Evolutionary conservation across 1,140 invertebrate species (phyloP).

Genomic region (Euura saliciscinereae): DNA sequence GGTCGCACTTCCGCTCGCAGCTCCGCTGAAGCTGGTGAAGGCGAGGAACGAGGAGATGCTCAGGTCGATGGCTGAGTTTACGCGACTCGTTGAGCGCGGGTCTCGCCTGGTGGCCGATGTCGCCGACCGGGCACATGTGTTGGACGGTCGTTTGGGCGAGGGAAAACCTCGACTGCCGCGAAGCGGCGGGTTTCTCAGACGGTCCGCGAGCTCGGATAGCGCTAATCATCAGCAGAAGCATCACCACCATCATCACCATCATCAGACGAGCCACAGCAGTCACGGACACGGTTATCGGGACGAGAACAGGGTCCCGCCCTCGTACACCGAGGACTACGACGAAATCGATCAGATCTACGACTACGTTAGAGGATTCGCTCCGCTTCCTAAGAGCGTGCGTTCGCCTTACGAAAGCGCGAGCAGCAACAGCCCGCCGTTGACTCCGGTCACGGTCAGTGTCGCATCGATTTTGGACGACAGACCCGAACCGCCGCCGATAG

Average conservation of each 20-base stretch:
- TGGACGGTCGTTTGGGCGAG: constrained; percentile 79
- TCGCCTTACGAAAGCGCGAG: constrained; percentile 65
- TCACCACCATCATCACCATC: constrained; percentile 54
- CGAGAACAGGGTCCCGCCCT: constrained; percentile 58
- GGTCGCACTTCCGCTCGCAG: constrained; percentile 82
- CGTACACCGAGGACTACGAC: constrained; percentile 84
- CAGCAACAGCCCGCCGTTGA: constrained; percentile 41
- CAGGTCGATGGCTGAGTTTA: constrained; percentile 79
- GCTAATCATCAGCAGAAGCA: constrained; percentile 63
- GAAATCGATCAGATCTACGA: constrained; percentile 97
- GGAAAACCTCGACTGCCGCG: constrained; percentile 56
- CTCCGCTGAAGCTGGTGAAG: constrained; percentile 83
- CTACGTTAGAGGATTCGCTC: constrained; percentile 90
- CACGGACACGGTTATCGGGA: constrained; percentile 53
- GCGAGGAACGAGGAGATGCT: constrained; percentile 85
- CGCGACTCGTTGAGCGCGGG: constrained; percentile 79
- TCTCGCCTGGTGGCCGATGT: constrained; percentile 80
- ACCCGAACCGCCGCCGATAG: constrained; percentile 87
- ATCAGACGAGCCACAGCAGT: constrained; percentile 50
- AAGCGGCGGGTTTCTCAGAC: constrained; percentile 57
- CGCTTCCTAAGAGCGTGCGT: constrained; percentile 81
- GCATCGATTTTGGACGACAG: constrained; percentile 64
- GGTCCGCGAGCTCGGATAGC: constrained; percentile 77
- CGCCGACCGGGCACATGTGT: constrained; percentile 77
- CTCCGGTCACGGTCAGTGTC: constrained; percentile 51